Evolutionary conservation across 1,140 invertebrate species (phyloP).

Genomic region (Archivesica marissinica): DNA sequence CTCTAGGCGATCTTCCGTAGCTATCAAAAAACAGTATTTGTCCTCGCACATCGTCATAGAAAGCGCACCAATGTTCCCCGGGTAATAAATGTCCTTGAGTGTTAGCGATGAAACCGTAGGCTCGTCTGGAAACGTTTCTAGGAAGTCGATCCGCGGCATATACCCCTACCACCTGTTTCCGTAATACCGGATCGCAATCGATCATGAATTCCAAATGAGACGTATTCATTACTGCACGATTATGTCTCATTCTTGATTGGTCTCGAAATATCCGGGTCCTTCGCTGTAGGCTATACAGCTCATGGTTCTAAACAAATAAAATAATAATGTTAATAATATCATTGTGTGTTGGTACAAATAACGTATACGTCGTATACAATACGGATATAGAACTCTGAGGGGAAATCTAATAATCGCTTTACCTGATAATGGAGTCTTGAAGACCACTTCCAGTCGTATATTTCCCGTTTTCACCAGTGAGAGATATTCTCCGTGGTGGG

Average conservation of each 20-base stretch:
- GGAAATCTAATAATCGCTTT: too few species aligned
- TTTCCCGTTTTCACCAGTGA: too few species aligned
- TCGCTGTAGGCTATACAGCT: too few species aligned
- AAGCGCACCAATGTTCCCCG: slow-evolving; percentile 59
- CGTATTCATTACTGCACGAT: slow-evolving; percentile 12
- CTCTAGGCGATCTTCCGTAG: slow-evolving; percentile 33
- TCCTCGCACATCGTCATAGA: slow-evolving; percentile 25
- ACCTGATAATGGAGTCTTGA: too few species aligned
- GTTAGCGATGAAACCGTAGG: slow-evolving; percentile 51
- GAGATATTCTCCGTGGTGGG: too few species aligned
- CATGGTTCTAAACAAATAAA: neutral
- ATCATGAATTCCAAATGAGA: slow-evolving; percentile 43
- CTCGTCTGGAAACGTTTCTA: neutral
- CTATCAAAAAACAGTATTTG: slow-evolving; percentile 58
- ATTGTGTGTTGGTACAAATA: too few species aligned
- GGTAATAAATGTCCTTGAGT: slow-evolving; percentile 7
- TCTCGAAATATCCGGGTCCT: too few species aligned
- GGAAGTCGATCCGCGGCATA: slow-evolving; percentile 33
- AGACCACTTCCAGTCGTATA: too few species aligned
- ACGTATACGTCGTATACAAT: too few species aligned
- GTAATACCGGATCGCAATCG: too few species aligned
- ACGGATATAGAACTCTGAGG: too few species aligned
- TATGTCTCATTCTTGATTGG: slow-evolving; percentile 58
- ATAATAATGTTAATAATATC: neutral
- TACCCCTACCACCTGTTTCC: neutral